phyloP scores from a whole-genome alignment of 1,140 invertebrate genomes.

The Drosophila ercepeae region DNA sequence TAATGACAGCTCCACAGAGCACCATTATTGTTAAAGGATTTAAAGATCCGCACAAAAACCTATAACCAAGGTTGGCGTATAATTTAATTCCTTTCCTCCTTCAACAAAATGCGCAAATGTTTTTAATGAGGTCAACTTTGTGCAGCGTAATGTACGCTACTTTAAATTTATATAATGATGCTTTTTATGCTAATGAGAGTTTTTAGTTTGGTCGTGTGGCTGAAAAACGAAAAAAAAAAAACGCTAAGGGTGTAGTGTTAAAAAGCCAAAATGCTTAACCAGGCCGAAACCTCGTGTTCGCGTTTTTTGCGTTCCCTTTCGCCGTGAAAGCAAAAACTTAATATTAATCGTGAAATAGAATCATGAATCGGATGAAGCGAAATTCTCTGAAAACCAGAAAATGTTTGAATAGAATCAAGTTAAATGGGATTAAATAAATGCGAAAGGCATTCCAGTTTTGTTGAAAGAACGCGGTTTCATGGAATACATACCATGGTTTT shows the following conservation, averaged over 20 bases:
- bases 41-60: too few species aligned
- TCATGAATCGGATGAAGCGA: neutral
- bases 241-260: neutral
- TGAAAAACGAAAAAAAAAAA: neutral
- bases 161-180: conserved; percentile 67
- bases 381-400: neutral
- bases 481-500: too few species aligned
- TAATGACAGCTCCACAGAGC: too few species aligned
- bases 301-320: neutral
- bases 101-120: conserved; percentile 38
- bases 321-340: neutral
- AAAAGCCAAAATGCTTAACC: neutral
- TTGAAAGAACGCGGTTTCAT: too few species aligned
- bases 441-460: neutral
- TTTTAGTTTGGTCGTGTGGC: conserved; percentile 25
- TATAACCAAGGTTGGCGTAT: neutral
- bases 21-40: neutral
- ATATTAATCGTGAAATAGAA: neutral
- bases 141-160: conserved; percentile 29
- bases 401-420: neutral
- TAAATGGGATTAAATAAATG: neutral
- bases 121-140: conserved; percentile 69
- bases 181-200: conserved; percentile 68
- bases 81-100: neutral
- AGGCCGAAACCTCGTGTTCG: neutral